phyloP scores from a whole-genome alignment of 1,140 invertebrate species.

The Pseudachorutes palmiensis region DNA sequence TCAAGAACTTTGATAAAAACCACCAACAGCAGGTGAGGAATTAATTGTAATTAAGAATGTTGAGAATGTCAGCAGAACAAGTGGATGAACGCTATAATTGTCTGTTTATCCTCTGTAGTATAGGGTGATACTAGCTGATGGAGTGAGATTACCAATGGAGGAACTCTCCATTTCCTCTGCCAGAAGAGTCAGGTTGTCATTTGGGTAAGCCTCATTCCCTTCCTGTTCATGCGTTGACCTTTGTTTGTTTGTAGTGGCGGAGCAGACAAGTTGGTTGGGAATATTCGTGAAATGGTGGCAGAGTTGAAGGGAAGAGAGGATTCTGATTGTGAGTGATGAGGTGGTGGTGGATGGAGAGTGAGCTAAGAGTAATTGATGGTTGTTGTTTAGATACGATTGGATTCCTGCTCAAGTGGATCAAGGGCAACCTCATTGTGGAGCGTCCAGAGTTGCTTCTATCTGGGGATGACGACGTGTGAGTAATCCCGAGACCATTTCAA shows the following conservation, averaged over 20 bases:
- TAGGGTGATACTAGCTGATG: background rate
- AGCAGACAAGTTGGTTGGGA: conserved; percentile 76
- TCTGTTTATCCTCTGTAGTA: background rate
- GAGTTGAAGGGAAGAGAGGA: conserved; percentile 48
- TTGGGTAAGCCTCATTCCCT: no score
- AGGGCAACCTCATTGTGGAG: conserved; percentile 73
- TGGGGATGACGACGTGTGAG: conserved; percentile 69
- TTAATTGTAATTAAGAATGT: background rate
- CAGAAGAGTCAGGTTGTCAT: no score
- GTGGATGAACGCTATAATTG: background rate
- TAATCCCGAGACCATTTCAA: conserved; percentile 32
- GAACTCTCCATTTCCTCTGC: no score
- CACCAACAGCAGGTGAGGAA: background rate
- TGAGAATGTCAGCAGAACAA: background rate
- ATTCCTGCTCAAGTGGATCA: conserved; percentile 68
- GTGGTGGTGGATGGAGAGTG: no score
- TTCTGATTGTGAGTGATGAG: no score
- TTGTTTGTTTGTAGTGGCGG: conserved; percentile 59
- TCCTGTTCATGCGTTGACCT: no score
- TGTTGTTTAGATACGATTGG: conserved; percentile 64
- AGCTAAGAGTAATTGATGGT: no score
- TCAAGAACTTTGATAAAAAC: conserved; percentile 9
- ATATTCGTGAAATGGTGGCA: conserved; percentile 63
- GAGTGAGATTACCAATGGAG: background rate
- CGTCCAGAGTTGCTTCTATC: conserved; percentile 75